These are phyloP conservation scores for Acronicta psi DNA, from an alignment of 2,888 invertebrate genomes.

Conservation along the genomic window DNA sequence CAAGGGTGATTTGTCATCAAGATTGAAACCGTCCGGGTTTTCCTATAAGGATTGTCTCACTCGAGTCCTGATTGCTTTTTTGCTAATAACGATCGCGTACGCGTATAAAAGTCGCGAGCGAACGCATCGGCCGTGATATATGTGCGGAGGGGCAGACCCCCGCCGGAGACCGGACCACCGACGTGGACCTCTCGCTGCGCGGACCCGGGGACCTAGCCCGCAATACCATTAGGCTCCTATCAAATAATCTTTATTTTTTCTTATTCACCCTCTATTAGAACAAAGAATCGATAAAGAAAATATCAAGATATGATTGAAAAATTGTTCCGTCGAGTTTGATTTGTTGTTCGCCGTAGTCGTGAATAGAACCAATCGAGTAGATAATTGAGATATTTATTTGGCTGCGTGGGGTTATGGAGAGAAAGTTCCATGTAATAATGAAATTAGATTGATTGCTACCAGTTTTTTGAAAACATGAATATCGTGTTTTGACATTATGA, in stretches of 20 bases:
- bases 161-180: constrained; percentile 64
- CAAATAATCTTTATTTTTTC: constrained; percentile 56
- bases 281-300: constrained; percentile 47
- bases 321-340: constrained; percentile 49
- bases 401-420: constrained; percentile 29
- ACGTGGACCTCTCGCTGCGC: constrained; percentile 63
- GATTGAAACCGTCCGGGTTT: constrained; percentile 41
- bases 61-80: constrained; percentile 50
- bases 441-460: constrained; percentile 16
- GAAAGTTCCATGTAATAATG: constrained; percentile 2
- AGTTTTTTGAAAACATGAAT: constrained; percentile 2
- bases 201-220: constrained; percentile 34
- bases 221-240: constrained; percentile 41
- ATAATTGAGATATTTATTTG: constrained; percentile 59
- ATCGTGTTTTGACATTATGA: neutral
- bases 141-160: constrained; percentile 55
- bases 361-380: constrained; percentile 58
- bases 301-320: constrained; percentile 53
- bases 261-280: constrained; percentile 46
- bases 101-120: constrained; percentile 54
- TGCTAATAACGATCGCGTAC: constrained; percentile 54
- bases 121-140: constrained; percentile 52
- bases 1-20: constrained; percentile 42
- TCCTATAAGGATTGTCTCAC: constrained; percentile 54
- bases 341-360: constrained; percentile 54